phyloP scores from a whole-genome alignment of 2,888 invertebrate species.

The Aleiodes alternator region DNA sequence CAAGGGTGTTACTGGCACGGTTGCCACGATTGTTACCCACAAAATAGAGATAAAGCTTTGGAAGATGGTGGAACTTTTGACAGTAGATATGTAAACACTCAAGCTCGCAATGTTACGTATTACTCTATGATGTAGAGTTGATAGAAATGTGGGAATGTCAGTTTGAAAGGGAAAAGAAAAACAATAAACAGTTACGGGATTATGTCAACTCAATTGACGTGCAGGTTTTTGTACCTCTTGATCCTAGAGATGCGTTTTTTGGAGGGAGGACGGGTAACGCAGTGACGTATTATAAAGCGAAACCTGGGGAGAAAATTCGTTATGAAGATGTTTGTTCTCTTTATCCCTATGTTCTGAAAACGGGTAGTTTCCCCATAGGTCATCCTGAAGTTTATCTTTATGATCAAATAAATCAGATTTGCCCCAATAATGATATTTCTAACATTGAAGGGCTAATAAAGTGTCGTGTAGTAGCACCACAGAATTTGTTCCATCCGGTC shows the following conservation, averaged over 20 bases:
- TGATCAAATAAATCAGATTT: too few relatives aligned
- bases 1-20: slow-evolving; percentile 17
- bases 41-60: too few relatives aligned
- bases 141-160: slow-evolving; percentile 16
- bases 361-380: too few relatives aligned
- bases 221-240: background rate
- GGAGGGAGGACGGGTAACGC: too few relatives aligned
- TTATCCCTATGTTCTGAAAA: too few relatives aligned
- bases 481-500: background rate
- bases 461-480: background rate
- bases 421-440: too few relatives aligned
- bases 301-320: too few relatives aligned
- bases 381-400: too few relatives aligned
- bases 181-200: background rate
- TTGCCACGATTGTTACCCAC: background rate
- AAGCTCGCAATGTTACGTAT: background rate
- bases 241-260: background rate
- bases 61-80: too few relatives aligned
- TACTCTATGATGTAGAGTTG: background rate
- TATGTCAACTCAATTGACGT: background rate
- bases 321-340: too few relatives aligned
- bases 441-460: background rate
- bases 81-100: too few relatives aligned
- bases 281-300: too few relatives aligned
- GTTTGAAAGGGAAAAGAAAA: background rate